Base-by-base conservation (phyloP, 1,140 invertebrate species). In the Saccostrea glomerata region DNA sequence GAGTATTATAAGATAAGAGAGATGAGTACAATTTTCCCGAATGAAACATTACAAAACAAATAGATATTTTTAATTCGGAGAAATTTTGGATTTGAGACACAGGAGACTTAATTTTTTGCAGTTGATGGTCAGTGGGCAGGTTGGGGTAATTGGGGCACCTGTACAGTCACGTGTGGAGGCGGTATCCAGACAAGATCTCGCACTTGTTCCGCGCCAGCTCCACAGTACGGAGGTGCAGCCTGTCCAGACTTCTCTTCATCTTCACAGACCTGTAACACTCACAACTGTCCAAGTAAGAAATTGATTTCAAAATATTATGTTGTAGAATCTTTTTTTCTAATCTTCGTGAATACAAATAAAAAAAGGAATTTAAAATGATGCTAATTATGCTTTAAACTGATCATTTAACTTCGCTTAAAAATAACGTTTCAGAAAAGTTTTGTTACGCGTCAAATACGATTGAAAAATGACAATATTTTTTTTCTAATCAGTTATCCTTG, bases 91-190 rank as follows among this genome's bases (percentile, higher is more conserved):
- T 47, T 63, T n/a, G 58, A 63, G 58, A 63, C 15, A 20, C 15
- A 20, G n/a, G 5, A 23, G 13, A 17, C 17, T 84, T 47, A 54
- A 0, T 5, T 54, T 25, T 12, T 54, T 84, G 20, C 73, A 86
- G 85, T 89, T 54, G 56, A 89, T 70, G 88, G 88, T 17, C 9
- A 15, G 6, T 89, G 88, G 88, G 30, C 56, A 20, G 36, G 17
- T 17, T 89, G 88, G 88, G 70, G 47, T 15, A 36, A 17, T 12
- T 89, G 73, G 73, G 63, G 73, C 20, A 36, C 20, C 20, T 89
- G 88, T 84, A 40, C 66, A 77, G 73, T 66, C 4, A 86, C 66
- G 2, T 89, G 73, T 84, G 82, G 84, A 23, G 40, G 63, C 17
- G 84, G 82, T n/a, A 73, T 17, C 47, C 23, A 63, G 54, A 11